phyloP scores from a whole-genome alignment of 2,113 vertebrate genomes.

The Apodemus speciosus region DNA sequence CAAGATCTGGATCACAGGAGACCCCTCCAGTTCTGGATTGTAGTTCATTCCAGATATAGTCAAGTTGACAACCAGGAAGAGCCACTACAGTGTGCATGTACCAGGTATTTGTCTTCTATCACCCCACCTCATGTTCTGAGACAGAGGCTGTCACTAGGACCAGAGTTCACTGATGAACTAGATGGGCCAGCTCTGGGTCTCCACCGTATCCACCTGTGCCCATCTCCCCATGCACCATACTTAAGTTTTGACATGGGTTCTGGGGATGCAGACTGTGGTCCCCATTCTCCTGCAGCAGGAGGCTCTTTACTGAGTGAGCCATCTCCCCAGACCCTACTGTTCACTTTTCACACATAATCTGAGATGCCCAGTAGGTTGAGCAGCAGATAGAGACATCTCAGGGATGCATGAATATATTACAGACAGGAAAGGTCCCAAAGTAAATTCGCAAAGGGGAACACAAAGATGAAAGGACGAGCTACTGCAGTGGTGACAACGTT shows the following conservation, averaged over 20 bases:
- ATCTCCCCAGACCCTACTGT: not conserved
- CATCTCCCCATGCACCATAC: not conserved
- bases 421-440: not conserved
- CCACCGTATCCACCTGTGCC: no score
- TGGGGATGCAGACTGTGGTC: not conserved
- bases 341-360: not conserved
- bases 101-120: no score
- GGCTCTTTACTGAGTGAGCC: not conserved
- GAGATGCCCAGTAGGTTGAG: not conserved
- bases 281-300: not conserved
- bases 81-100: no score
- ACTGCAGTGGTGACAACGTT: not conserved
- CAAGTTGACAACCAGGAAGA: no score
- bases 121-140: not conserved
- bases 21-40: no score
- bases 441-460: slow-evolving; percentile 17
- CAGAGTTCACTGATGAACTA: not conserved
- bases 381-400: not conserved
- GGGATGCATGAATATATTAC: not conserved
- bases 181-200: not conserved
- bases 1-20: no score
- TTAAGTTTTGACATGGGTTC: not conserved
- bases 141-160: not conserved
- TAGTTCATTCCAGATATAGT: no score
- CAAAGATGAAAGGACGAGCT: not conserved